These are phyloP conservation scores for Falco berigora DNA, from an alignment of 2,797 vertebrate species.

Conservation along the genomic window DNA sequence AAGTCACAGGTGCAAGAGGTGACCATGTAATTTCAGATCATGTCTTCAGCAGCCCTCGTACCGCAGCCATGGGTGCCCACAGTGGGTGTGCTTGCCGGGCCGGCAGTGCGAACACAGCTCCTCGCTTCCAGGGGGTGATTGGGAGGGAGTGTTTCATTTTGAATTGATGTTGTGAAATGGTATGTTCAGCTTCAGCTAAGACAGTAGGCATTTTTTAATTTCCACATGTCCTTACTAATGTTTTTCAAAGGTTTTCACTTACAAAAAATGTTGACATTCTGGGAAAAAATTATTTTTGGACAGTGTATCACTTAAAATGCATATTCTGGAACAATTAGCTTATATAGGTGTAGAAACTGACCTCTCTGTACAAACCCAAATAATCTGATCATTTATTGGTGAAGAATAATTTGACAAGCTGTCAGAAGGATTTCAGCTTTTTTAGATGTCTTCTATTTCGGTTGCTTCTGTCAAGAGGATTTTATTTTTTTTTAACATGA, in stretches of 20 bases:
- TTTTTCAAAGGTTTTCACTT: neutral
- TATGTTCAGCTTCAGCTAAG: neutral
- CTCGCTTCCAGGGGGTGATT: accelerated
- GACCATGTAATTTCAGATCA: accelerated
- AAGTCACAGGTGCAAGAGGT: accelerated
- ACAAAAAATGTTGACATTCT: neutral
- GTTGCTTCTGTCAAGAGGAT: neutral
- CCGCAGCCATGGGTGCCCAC: accelerated
- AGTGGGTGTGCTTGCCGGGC: accelerated
- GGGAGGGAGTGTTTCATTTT: neutral
- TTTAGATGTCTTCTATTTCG: slow-evolving; percentile 19
- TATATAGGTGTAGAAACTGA: neutral
- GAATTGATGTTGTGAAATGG: neutral
- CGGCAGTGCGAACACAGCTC: neutral
- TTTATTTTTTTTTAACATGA: neutral
- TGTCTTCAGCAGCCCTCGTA: neutral
- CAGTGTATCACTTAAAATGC: neutral
- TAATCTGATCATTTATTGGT: neutral
- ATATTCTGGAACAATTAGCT: neutral
- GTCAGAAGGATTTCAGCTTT: neutral
- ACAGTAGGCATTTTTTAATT: neutral
- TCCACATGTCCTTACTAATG: neutral
- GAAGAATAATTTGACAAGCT: neutral
- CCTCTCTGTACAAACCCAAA: neutral
- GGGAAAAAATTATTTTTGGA: neutral